Percentiles rank a stretch among this genome's conserved stretches.
These are phyloP conservation scores for Noctuana brunneofusca DNA, from an alignment of 2,888 invertebrate genomes.

Conservation along the genomic window DNA sequence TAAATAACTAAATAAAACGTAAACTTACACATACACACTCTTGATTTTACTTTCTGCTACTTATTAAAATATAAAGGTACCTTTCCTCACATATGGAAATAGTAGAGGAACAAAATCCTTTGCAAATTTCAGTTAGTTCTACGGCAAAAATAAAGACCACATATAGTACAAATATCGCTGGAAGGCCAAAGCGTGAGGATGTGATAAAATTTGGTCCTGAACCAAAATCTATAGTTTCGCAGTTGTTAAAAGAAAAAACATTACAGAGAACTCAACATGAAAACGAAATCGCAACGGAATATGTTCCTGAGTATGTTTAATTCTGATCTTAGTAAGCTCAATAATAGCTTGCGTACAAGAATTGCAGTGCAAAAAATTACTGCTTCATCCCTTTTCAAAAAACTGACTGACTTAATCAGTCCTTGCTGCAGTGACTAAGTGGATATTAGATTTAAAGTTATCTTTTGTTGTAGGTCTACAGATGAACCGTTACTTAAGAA, in stretches of 20 bases:
- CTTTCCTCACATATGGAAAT: conserved; percentile 30
- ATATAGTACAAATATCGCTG: conserved; percentile 41
- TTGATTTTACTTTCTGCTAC: too few relatives aligned
- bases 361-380: too few relatives aligned
- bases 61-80: too few relatives aligned
- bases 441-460: neutral
- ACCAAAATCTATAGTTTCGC: conserved; percentile 65
- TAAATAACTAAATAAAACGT: too few relatives aligned
- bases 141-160: conserved; percentile 1
- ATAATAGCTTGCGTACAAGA: too few relatives aligned
- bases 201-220: conserved; percentile 58
- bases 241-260: conserved; percentile 46
- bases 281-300: neutral
- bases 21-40: too few relatives aligned
- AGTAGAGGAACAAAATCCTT: conserved; percentile 53
- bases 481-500: conserved; percentile 69
- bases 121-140: conserved; percentile 38
- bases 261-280: conserved; percentile 38
- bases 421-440: too few relatives aligned
- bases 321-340: neutral
- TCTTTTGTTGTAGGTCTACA: conserved; percentile 52
- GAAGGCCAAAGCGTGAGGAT: conserved; percentile 56
- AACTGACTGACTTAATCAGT: too few relatives aligned
- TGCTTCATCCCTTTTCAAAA: too few relatives aligned
- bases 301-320: conserved; percentile 9